These are phyloP conservation scores for Clunio marinus DNA, from an alignment of 2,888 invertebrate genomes.

Conservation along the genomic window DNA sequence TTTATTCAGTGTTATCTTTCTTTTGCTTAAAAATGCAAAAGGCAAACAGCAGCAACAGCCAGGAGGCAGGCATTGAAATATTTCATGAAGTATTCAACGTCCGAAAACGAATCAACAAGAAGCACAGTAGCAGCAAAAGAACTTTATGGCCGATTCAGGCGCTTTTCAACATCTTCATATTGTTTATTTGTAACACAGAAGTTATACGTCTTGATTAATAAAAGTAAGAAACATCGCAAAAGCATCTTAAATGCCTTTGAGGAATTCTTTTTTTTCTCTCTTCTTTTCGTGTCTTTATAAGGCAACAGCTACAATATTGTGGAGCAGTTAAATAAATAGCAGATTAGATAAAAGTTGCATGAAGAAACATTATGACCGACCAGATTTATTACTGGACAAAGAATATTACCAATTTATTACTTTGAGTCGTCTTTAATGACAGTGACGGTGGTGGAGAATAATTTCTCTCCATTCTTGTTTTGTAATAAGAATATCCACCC, in stretches of 20 bases:
- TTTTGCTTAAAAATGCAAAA: constrained; percentile 21
- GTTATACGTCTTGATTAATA: constrained; percentile 30
- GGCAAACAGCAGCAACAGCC: constrained; percentile 2
- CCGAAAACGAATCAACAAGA: no score
- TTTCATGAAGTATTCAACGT: constrained; percentile 6
- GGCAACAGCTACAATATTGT: no score
- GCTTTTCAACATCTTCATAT: constrained; percentile 31
- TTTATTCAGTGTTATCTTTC: constrained; percentile 37
- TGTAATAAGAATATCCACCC: neutral
- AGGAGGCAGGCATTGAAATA: neutral
- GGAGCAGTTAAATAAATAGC: no score
- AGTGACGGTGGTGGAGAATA: no score
- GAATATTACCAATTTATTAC: no score
- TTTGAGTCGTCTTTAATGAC: no score
- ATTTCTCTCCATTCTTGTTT: no score
- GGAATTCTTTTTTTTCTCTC: constrained; percentile 18
- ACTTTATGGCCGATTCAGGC: constrained; percentile 26
- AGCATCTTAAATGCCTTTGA: constrained; percentile 30
- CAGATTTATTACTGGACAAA: no score
- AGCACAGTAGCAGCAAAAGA: neutral
- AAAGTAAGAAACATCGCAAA: constrained; percentile 32
- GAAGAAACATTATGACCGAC: no score
- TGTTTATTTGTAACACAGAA: constrained; percentile 37
- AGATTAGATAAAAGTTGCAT: no score
- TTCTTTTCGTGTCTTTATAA: no score